phyloP scores from a whole-genome alignment of 2,888 invertebrate genomes.

The Drosophila colorata region DNA sequence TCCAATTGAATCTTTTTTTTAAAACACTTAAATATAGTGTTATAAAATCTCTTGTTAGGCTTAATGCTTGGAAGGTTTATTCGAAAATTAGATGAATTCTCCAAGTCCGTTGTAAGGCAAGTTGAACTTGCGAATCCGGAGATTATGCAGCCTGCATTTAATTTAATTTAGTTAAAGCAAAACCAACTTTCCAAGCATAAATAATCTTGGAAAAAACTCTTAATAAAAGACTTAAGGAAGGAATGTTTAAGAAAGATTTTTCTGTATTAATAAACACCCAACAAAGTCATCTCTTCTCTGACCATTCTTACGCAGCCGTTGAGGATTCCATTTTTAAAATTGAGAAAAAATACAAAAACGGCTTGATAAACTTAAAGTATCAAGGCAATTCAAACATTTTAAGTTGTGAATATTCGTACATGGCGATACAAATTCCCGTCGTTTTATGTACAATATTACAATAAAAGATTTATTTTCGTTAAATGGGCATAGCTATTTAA shows the following conservation, averaged over 20 bases:
- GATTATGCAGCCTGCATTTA: neutral
- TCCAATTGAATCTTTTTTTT: constrained; percentile 3
- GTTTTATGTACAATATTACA: too few species aligned
- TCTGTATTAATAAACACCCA: neutral
- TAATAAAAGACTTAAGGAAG: neutral
- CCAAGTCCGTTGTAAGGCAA: neutral
- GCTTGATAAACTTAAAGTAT: too few species aligned
- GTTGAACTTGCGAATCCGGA: neutral
- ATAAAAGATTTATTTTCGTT: too few species aligned
- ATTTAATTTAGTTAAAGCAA: neutral
- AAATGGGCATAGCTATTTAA: too few species aligned
- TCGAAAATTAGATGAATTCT: neutral
- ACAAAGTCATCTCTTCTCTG: too few species aligned
- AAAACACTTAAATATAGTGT: neutral
- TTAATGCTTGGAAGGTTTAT: neutral
- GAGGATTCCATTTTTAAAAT: neutral
- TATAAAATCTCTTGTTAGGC: neutral
- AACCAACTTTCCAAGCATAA: constrained; percentile 1
- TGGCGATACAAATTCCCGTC: too few species aligned
- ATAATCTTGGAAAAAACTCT: neutral
- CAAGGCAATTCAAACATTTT: too few species aligned
- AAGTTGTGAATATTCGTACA: too few species aligned
- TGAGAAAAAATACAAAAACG: neutral
- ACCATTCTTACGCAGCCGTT: too few species aligned
- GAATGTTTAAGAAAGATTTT: neutral